These are phyloP conservation scores for Larimichthys polyactis DNA, from an alignment of 2,113 vertebrate species.

Conservation along the genomic window DNA sequence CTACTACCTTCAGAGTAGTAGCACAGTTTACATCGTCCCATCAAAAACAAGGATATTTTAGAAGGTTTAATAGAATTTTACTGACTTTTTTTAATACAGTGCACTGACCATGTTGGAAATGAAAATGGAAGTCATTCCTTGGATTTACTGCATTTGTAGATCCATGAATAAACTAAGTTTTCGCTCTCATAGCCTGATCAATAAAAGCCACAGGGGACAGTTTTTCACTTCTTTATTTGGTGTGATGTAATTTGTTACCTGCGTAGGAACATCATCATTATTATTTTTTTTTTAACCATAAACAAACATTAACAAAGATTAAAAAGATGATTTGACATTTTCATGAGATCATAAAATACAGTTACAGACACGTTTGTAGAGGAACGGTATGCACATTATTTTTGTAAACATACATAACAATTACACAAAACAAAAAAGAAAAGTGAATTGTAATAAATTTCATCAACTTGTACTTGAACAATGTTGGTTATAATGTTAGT, in stretches of 20 bases:
- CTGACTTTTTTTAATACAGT: not conserved
- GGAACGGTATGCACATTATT: not conserved
- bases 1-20: too few relatives aligned
- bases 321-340: not conserved
- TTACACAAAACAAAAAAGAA: not conserved
- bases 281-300: not conserved
- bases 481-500: not conserved
- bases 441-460: not conserved
- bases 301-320: not conserved
- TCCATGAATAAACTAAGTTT: not conserved
- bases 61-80: not conserved
- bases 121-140: not conserved
- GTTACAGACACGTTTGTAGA: not conserved
- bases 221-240: not conserved
- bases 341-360: not conserved
- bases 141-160: not conserved
- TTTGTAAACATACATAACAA: not conserved
- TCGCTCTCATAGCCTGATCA: not conserved
- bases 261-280: too few relatives aligned
- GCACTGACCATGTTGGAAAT: too few relatives aligned
- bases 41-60: not conserved
- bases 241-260: not conserved
- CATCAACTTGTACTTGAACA: not conserved
- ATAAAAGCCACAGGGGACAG: not conserved
- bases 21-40: not conserved